Evolutionary conservation across 1,140 invertebrate genomes (phyloP).

Genomic region (Chironomus striatipennis): DNA sequence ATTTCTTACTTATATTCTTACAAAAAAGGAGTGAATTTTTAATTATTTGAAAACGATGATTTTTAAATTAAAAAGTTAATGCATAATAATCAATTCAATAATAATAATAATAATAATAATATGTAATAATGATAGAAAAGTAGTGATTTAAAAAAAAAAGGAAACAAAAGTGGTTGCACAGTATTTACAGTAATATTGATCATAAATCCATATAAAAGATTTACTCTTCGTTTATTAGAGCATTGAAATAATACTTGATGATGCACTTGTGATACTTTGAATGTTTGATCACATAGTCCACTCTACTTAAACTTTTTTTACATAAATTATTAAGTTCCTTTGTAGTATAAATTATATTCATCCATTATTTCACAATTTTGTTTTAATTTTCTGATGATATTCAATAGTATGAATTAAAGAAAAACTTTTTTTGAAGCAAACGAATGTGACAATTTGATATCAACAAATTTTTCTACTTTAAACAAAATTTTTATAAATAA

Average conservation of each 20-base stretch:
- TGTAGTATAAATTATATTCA: background rate
- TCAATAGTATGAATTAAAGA: background rate
- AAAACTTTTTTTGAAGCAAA: background rate
- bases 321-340: background rate
- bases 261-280: background rate
- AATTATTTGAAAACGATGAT: background rate
- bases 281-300: background rate
- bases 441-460: too few relatives aligned
- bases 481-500: too few relatives aligned
- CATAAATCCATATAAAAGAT: slow-evolving; percentile 4
- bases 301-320: background rate
- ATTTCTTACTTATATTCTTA: background rate
- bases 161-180: slow-evolving; percentile 10
- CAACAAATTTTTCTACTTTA: too few relatives aligned
- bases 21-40: background rate
- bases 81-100: background rate
- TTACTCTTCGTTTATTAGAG: background rate
- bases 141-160: too few relatives aligned
- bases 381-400: background rate
- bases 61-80: background rate
- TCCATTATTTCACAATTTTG: background rate
- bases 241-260: slow-evolving; percentile 2
- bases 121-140: too few relatives aligned
- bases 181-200: background rate
- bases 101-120: background rate